These are phyloP conservation scores for Campaea margaritaria DNA, from an alignment of 2,888 invertebrate species.

Conservation along the genomic window DNA sequence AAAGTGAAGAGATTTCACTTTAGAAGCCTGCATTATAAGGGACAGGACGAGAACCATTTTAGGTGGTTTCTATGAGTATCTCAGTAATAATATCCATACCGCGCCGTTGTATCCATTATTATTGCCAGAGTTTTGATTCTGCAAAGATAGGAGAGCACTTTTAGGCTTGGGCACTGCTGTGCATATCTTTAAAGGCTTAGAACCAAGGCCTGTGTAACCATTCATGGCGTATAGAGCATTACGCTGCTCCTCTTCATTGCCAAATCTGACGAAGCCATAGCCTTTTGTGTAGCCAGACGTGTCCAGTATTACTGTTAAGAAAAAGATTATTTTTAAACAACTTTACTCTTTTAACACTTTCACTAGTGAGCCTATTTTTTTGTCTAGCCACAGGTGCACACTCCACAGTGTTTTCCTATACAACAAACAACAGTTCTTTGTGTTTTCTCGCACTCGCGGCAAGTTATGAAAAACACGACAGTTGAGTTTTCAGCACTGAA, in stretches of 20 bases:
- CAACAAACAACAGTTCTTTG: no score
- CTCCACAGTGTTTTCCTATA: no score
- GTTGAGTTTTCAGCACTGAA: no score
- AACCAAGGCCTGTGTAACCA: slow-evolving; percentile 94
- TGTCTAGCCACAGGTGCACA: no score
- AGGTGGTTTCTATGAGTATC: no score
- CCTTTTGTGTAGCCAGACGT: slow-evolving; percentile 96
- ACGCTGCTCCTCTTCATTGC: slow-evolving; percentile 97
- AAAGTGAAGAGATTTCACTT: no score
- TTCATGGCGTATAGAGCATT: slow-evolving; percentile 97
- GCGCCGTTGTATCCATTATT: slow-evolving; percentile 68
- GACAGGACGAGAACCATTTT: no score
- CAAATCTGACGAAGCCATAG: slow-evolving; percentile 97
- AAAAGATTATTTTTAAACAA: not conserved
- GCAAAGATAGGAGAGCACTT: slow-evolving; percentile 69
- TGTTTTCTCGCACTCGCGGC: no score
- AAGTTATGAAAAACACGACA: no score
- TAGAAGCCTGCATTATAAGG: no score
- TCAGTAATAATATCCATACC: slow-evolving; percentile 54
- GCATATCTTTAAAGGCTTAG: slow-evolving; percentile 95
- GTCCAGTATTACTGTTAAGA: slow-evolving; percentile 92
- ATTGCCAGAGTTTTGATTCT: slow-evolving; percentile 57
- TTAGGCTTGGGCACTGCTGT: slow-evolving; percentile 96
- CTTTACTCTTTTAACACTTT: no score
- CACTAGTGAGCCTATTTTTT: no score